Evolutionary conservation across 2,888 invertebrate genomes (phyloP).

Genomic region (Drosophila infuscata): DNA sequence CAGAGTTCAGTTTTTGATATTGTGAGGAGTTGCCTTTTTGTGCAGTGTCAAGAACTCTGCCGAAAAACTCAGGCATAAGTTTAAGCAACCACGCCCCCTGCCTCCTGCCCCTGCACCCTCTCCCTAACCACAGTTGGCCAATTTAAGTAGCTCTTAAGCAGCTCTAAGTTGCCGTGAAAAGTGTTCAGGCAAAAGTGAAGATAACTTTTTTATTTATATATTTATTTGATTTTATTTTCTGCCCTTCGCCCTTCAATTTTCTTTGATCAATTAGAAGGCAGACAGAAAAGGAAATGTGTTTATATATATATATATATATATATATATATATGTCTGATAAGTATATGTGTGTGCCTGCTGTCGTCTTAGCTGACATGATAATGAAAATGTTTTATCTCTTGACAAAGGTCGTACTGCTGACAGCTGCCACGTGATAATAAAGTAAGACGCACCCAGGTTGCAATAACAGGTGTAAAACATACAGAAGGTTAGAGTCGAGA

Average conservation of each 20-base stretch:
- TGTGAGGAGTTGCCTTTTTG: constrained; percentile 1
- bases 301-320: constrained; percentile 7
- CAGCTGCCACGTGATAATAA: constrained; percentile 54
- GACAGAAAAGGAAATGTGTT: constrained; percentile 14
- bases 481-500: not conserved
- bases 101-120: not conserved
- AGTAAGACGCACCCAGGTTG: constrained; percentile 44
- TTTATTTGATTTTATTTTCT: constrained; percentile 2
- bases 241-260: constrained; percentile 28
- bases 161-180: constrained; percentile 76
- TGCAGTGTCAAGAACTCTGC: constrained; percentile 18
- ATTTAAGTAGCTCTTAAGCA: constrained; percentile 64
- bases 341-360: constrained; percentile 14
- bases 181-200: constrained; percentile 53
- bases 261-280: constrained; percentile 70
- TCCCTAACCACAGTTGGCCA: not conserved
- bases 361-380: constrained; percentile 53
- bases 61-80: constrained; percentile 53
- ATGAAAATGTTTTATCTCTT: constrained; percentile 54
- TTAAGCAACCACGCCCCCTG: constrained; percentile 12
- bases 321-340: not conserved
- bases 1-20: constrained; percentile 1
- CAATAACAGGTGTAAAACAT: constrained; percentile 7
- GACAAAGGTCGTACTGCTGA: constrained; percentile 64
- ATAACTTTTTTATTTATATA: constrained; percentile 45